Percentiles rank a stretch among this genome's conserved stretches.
phyloP scores from a whole-genome alignment of 2,113 vertebrate genomes.

The Elachura formosa region DNA sequence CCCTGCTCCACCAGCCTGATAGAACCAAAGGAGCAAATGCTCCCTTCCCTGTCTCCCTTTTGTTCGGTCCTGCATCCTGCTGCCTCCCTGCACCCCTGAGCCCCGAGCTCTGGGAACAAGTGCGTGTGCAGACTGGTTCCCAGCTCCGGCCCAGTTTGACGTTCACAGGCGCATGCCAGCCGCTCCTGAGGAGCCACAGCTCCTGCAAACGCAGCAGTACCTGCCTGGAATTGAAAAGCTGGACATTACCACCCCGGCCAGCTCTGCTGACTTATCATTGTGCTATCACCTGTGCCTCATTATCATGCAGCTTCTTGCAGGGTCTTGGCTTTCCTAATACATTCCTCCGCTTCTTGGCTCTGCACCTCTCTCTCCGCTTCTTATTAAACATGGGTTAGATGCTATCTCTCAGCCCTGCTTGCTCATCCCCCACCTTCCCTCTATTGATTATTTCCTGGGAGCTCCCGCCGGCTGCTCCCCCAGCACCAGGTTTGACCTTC shows the following conservation, averaged over 20 bases:
- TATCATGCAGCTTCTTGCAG: not conserved
- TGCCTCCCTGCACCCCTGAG: not conserved
- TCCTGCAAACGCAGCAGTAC: conserved; percentile 61
- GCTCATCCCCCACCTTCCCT: not conserved
- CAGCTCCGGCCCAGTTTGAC: not conserved
- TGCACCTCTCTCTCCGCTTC: not conserved
- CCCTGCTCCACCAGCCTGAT: rapidly evolving
- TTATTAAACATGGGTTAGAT: conserved; percentile 19
- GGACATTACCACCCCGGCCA: conserved; percentile 6
- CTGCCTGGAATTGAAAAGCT: conserved; percentile 65
- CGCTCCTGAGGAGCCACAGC: conserved; percentile 11
- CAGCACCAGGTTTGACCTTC: not conserved
- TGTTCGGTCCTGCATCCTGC: rapidly evolving
- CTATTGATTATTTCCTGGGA: not conserved
- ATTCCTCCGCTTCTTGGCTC: not conserved
- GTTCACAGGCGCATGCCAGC: not conserved
- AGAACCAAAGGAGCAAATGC: not conserved
- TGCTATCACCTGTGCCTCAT: conserved; percentile 31
- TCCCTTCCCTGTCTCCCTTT: not conserved
- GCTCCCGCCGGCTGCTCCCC: not conserved
- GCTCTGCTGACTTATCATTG: conserved; percentile 48
- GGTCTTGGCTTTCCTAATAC: not conserved
- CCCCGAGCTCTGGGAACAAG: rapidly evolving
- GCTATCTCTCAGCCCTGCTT: not conserved
- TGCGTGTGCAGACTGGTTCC: rapidly evolving